These are phyloP conservation scores for Cheiracanthium punctorium DNA, from an alignment of 2,888 invertebrate genomes.

Conservation along the genomic window DNA sequence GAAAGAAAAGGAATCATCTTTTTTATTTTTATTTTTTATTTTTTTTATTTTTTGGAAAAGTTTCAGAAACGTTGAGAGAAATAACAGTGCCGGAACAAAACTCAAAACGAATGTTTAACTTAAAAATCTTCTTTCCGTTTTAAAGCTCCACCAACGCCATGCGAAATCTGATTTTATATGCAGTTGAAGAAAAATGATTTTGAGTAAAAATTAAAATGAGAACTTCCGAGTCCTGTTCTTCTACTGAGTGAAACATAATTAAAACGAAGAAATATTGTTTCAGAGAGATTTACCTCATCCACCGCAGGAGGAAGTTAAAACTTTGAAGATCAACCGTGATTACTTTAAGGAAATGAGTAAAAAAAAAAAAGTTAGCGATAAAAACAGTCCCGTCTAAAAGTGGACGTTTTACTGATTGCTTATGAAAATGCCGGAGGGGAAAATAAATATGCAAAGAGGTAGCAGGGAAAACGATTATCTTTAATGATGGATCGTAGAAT, in stretches of 20 bases:
- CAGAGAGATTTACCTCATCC: not conserved
- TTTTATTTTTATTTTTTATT: too few species aligned
- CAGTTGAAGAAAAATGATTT: too few species aligned
- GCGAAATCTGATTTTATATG: too few species aligned
- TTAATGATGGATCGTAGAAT: constrained; percentile 57
- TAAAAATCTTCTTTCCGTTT: too few species aligned
- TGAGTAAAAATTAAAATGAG: not conserved
- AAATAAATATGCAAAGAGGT: constrained; percentile 63
- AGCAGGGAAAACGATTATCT: constrained; percentile 56
- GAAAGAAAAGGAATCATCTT: too few species aligned
- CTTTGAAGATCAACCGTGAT: constrained; percentile 33
- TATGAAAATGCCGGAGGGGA: constrained; percentile 38
- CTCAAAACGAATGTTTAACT: too few species aligned
- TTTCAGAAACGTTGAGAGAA: too few species aligned
- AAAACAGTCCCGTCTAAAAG: not conserved
- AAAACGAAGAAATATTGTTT: constrained; percentile 38
- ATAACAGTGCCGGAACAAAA: too few species aligned
- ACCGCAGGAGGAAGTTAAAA: constrained; percentile 14
- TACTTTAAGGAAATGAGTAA: constrained; percentile 36
- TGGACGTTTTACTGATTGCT: constrained; percentile 46
- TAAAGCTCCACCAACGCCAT: too few species aligned
- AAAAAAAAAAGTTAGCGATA: not conserved
- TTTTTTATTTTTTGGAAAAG: too few species aligned
- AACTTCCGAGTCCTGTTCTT: not conserved
- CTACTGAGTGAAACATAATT: constrained; percentile 17